phyloP scores from a whole-genome alignment of 2,888 invertebrate species.

The Cerceris ruficornis region DNA sequence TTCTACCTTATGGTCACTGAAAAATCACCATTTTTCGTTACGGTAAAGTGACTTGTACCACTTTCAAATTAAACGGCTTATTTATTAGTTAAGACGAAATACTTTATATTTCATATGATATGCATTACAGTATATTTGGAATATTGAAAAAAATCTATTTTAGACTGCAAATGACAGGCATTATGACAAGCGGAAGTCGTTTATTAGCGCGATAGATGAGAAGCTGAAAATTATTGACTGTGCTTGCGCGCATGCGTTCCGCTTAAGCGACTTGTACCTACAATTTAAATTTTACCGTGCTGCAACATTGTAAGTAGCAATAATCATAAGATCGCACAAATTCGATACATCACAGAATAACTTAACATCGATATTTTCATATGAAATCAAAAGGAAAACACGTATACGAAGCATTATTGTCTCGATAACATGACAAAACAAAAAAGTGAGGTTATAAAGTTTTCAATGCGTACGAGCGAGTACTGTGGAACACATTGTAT shows the following conservation, averaged over 20 bases:
- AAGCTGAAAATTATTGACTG: constrained; percentile 40
- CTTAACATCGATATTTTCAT: not conserved
- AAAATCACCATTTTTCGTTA: too few relatives aligned
- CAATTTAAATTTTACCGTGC: constrained; percentile 33
- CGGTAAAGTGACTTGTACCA: too few relatives aligned
- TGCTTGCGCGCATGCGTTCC: constrained; percentile 49
- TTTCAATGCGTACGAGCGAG: constrained; percentile 34
- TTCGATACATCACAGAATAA: not conserved
- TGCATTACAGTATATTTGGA: too few relatives aligned
- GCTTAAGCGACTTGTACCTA: constrained; percentile 19
- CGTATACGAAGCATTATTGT: not conserved
- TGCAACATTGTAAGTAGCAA: constrained; percentile 12
- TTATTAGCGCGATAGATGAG: constrained; percentile 5
- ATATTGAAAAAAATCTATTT: too few relatives aligned
- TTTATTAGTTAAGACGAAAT: too few relatives aligned
- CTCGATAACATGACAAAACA: not conserved
- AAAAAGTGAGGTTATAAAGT: constrained; percentile 57
- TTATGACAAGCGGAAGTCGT: constrained; percentile 5
- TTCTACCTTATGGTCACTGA: too few relatives aligned
- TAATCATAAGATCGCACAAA: constrained; percentile 16
- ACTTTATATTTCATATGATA: too few relatives aligned
- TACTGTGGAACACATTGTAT: constrained; percentile 5
- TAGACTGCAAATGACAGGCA: not conserved
- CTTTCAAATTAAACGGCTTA: too few relatives aligned
- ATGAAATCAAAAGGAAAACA: not conserved